Base-by-base conservation (phyloP, 2,888 invertebrate genomes). In the Orthonychiurus folsomi region DNA sequence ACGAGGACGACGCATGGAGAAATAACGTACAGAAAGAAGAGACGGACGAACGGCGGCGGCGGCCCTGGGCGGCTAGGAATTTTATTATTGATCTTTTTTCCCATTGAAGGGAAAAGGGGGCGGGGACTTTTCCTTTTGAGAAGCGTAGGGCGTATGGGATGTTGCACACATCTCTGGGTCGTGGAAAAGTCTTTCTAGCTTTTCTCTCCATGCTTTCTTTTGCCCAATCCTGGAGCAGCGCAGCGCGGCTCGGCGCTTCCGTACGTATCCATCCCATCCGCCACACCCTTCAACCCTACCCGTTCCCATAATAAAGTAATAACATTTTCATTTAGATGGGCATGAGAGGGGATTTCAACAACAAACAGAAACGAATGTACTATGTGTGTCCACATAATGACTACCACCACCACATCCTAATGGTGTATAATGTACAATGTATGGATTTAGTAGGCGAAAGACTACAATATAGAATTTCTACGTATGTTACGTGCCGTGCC, bases 71-170 rank as follows among this genome's bases (percentile, higher is more conserved):
- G 62, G n/a, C n/a, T n/a, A n/a, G 60, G 62, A 64, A 62, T 64
- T 64, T 64, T 62, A 64, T 64, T 64, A 65, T 65, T 65, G 65
- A 62, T 65, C 65, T 62, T 50, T 55, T 24, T n/a, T n/a, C n/a
- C 3, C 55, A 23, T 57, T 63, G 63, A n/a, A n/a, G n/a, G n/a
- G 60, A 60, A 26, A 24, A 28, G 28, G 27, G 24, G 23, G 26
- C 20, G 54, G 27, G 12, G 48, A 48, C n/a, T 12, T 48, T 48
- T 12, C 48, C 48, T 15, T 12, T n/a, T 15, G 54, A 24, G 24
- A 23, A 21, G n/a, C 9, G 23, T 21, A 54, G 56, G 25, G 59
- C n/a, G 56, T 48, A 56, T 56, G 57, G 50, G 59, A n/a, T n/a
- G n/a, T n/a, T n/a, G n/a, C n/a, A n/a, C n/a, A n/a, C n/a, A n/a